Percentiles rank a stretch among this genome's conserved stretches.
phyloP scores from a whole-genome alignment of 2,888 invertebrate genomes.

The Hartigia nigra region DNA sequence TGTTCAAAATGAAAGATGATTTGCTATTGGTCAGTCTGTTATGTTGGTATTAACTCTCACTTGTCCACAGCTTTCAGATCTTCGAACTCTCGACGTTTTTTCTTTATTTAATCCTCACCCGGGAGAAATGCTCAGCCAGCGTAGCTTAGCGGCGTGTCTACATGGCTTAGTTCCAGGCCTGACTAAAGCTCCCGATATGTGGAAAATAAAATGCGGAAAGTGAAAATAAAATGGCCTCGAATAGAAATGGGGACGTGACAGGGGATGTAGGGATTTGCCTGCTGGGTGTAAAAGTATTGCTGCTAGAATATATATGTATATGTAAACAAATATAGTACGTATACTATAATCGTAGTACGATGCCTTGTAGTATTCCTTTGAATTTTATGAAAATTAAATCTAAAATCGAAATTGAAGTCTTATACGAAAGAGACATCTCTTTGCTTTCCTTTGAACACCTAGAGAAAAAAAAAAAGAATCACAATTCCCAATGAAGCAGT shows the following conservation, averaged over 20 bases:
- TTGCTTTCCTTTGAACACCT: neutral
- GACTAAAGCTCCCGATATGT: slow-evolving; percentile 30
- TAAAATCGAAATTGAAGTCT: neutral
- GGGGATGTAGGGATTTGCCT: slow-evolving; percentile 38
- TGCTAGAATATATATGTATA: slow-evolving; percentile 1
- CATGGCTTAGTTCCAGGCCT: slow-evolving; percentile 41
- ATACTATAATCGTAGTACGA: slow-evolving; percentile 5
- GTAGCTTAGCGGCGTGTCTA: slow-evolving; percentile 47
- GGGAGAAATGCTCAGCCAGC: slow-evolving; percentile 7
- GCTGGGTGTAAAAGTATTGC: slow-evolving; percentile 36
- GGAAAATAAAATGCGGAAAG: slow-evolving; percentile 55
- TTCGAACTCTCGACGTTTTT: neutral
- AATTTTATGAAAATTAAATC: neutral
- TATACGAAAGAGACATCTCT: neutral
- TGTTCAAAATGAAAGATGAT: neutral
- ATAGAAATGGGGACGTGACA: slow-evolving; percentile 20
- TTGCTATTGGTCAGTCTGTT: neutral
- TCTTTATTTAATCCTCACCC: slow-evolving; percentile 1
- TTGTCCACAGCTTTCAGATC: neutral
- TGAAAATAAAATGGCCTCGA: slow-evolving; percentile 57
- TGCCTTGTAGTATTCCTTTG: neutral
- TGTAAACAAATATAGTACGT: neutral
- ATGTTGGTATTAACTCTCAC: neutral
- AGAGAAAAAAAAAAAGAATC: neutral
- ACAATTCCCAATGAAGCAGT: neutral